Evolutionary conservation across 1,140 invertebrate species (phyloP).

Genomic region (Anoplophora glabripennis): DNA sequence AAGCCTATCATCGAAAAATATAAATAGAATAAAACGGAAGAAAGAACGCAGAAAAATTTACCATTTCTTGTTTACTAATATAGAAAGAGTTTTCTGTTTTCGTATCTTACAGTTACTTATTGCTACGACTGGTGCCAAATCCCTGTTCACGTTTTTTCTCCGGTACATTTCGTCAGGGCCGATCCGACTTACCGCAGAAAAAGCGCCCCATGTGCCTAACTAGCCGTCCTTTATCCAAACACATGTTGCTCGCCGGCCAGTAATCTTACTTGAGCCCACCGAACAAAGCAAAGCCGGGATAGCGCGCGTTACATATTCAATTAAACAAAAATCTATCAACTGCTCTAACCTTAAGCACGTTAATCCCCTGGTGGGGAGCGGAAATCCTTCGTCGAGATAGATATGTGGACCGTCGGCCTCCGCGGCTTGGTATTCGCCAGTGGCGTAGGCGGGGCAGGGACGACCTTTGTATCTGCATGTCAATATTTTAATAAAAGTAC

Average conservation of each 20-base stretch:
- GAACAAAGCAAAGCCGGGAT: conserved; percentile 39
- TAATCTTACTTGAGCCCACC: conserved; percentile 46
- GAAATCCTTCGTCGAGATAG: conserved; percentile 33
- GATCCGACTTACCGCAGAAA: too few species aligned
- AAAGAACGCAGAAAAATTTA: too few species aligned
- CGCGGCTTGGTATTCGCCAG: conserved; percentile 1
- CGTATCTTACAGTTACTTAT: too few species aligned
- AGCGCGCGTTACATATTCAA: conserved; percentile 54
- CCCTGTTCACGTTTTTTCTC: too few species aligned
- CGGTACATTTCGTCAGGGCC: too few species aligned
- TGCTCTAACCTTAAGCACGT: conserved; percentile 49
- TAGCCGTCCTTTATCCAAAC: conserved; percentile 27
- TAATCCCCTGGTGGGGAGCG: conserved; percentile 44
- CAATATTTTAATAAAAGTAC: too few species aligned
- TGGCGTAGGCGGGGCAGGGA: conserved; percentile 2
- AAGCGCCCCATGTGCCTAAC: conserved; percentile 10
- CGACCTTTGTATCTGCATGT: neutral
- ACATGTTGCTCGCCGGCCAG: conserved; percentile 47
- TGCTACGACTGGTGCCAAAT: too few species aligned
- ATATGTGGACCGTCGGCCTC: conserved; percentile 19
- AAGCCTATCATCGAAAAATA: too few species aligned
- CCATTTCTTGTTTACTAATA: too few species aligned
- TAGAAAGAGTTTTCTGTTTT: too few species aligned
- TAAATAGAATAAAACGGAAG: too few species aligned
- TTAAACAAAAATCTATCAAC: conserved; percentile 59